Evolutionary conservation across 2,888 invertebrate genomes (phyloP).

Genomic region (Copidosoma aretas): DNA sequence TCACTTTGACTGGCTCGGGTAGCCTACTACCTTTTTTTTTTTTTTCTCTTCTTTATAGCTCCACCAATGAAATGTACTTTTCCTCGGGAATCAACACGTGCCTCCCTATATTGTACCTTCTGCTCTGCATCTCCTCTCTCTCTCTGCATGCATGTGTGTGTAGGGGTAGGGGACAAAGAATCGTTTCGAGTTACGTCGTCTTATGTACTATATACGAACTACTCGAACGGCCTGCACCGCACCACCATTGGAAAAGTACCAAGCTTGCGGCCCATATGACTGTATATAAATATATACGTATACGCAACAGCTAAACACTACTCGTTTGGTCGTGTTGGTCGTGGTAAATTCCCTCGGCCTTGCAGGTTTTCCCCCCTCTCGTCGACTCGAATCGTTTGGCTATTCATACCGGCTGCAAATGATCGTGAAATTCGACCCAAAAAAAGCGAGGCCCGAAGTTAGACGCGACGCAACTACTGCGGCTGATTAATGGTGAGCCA

Average conservation of each 20-base stretch:
- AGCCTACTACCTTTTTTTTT: background rate
- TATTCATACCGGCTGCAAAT: too few relatives aligned
- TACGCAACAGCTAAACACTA: too few relatives aligned
- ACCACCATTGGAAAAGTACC: background rate
- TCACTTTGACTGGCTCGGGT: constrained; percentile 3
- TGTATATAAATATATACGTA: too few relatives aligned
- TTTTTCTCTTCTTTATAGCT: constrained; percentile 8
- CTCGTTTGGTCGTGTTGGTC: background rate
- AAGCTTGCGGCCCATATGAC: background rate
- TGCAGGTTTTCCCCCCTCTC: background rate
- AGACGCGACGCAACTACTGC: too few relatives aligned
- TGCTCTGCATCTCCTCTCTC: background rate
- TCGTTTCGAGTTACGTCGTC: constrained; percentile 25
- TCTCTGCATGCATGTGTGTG: background rate
- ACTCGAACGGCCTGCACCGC: background rate
- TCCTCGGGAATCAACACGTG: constrained; percentile 34
- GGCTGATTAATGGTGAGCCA: too few relatives aligned
- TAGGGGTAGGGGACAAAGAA: constrained; percentile 31
- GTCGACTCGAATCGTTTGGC: too few relatives aligned
- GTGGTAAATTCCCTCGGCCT: background rate
- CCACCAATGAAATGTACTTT: background rate
- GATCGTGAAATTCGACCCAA: too few relatives aligned
- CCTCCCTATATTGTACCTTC: too few relatives aligned
- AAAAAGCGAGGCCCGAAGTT: too few relatives aligned
- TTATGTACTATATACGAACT: background rate